Base-by-base conservation (phyloP, 2,797 vertebrate genomes). In the Sarcoramphus papa region DNA sequence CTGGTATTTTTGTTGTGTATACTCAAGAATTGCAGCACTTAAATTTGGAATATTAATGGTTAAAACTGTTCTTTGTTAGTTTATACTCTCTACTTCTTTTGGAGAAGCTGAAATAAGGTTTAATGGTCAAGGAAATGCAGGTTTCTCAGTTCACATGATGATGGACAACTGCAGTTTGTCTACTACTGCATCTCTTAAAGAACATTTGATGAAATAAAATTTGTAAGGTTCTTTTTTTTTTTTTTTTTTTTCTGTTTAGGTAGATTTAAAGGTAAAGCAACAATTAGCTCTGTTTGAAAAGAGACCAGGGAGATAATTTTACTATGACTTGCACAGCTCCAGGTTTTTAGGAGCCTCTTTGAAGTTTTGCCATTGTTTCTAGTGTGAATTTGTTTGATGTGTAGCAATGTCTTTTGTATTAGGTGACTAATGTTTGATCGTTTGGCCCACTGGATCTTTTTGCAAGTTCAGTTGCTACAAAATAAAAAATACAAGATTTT, bases 311-410 rank as follows among this genome's bases (percentile, higher is more conserved):
- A 95, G 92, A 65, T 91, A 87, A 80, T 95, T 94, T 91, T 86
- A 69, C 84, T 93, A 27, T 91, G 89, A 78, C 62, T 97, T 91
- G 82, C 47, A 73, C 69, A 73, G 92, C 87, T 97, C 62, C 78
- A 74, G 75, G 78, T 95, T 85, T 90, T 83, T 5, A 68, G 79
- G 68, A 96, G 79, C 54, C 73, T 83, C 94, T 96, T 95, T 92
- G 92, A 96, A 94, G 95, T 94, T 90, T 63, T 90, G 92, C 78
- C 85, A 70, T 93, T 96, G 91, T 96, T 93, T 92, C 89, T 84
- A 73, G 50, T 28, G 54, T 19, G 64, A 64, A 45, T 92, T 87
- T 90, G 70, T 95, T 97, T 96, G 89, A 93, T 94, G 85, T 91
- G 50, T 60, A 84, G 68, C 2, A 0, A 41, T 92, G 87, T 77